phyloP scores from a whole-genome alignment of 2,888 invertebrate species.

The Morpho helenor region DNA sequence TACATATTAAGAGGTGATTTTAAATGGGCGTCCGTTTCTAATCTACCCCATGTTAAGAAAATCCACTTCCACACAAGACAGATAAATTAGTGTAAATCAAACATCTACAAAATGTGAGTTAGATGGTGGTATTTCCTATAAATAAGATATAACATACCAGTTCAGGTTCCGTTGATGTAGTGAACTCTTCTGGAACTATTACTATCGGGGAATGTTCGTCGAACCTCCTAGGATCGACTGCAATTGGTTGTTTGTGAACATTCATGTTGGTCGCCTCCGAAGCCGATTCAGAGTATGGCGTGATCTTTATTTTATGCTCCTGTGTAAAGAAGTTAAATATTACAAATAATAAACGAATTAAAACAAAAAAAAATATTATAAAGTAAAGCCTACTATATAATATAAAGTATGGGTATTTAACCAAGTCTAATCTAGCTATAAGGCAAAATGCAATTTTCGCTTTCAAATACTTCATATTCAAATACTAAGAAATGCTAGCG shows the following conservation, averaged over 20 bases:
- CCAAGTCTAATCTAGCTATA: constrained; percentile 15
- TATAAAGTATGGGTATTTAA: constrained; percentile 14
- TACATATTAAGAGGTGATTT: constrained; percentile 46
- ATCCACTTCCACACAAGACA: constrained; percentile 46
- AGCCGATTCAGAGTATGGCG: constrained; percentile 57
- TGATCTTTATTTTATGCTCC: constrained; percentile 65
- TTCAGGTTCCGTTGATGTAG: constrained; percentile 60
- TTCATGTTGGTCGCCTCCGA: constrained; percentile 55
- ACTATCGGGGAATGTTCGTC: constrained; percentile 39
- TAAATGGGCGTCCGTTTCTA: constrained; percentile 39
- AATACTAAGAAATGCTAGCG: background rate
- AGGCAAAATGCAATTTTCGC: constrained; percentile 10
- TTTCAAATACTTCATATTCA: background rate
- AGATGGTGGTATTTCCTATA: constrained; percentile 21
- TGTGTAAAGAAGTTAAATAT: constrained; percentile 25
- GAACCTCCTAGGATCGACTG: constrained; percentile 41
- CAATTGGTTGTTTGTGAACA: constrained; percentile 38
- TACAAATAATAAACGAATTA: background rate
- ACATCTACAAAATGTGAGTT: constrained; percentile 34
- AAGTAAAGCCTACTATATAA: constrained; percentile 21
- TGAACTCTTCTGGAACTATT: constrained; percentile 43
- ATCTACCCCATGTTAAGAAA: constrained; percentile 53
- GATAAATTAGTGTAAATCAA: constrained; percentile 36
- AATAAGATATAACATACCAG: constrained; percentile 44
- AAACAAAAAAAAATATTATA: background rate